Conservation (phyloP, 2,888 invertebrate species). For the Holacanthella duospinosa region DNA sequence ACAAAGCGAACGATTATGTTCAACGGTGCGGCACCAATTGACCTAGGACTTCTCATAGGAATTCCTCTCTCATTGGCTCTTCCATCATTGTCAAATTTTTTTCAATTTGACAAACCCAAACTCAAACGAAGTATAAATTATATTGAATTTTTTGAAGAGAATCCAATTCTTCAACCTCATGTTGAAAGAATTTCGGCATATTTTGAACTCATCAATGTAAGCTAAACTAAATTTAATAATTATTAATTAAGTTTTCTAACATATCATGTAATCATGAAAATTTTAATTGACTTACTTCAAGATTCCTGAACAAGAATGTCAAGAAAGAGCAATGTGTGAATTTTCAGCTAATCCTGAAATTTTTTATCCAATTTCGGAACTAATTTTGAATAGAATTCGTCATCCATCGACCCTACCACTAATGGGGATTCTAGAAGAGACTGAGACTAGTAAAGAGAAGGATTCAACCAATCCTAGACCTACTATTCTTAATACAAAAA, state of each 20-base stretch:
- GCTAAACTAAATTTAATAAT: conserved; percentile 7
- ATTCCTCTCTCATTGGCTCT: conserved; percentile 32
- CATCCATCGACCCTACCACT: conserved; percentile 21
- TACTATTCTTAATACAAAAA: too few relatives aligned
- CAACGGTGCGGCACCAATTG: conserved; percentile 25
- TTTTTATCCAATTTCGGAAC: conserved; percentile 35
- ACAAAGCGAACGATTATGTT: conserved; percentile 20
- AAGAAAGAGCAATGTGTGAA: conserved; percentile 38
- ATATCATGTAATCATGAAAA: background rate
- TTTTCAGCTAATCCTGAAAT: conserved; percentile 35
- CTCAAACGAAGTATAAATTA: conserved; percentile 13
- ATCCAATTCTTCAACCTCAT: conserved; percentile 22
- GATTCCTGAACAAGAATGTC: conserved; percentile 37
- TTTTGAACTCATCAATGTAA: conserved; percentile 34
- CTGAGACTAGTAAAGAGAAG: conserved; percentile 8
- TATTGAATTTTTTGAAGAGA: conserved; percentile 18
- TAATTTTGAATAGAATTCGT: conserved; percentile 30
- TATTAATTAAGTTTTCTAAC: background rate
- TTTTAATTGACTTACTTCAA: conserved; percentile 16
- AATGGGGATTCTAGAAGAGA: conserved; percentile 6
- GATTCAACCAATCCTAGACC: background rate
- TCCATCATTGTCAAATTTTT: conserved; percentile 32
- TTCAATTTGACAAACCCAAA: conserved; percentile 23
- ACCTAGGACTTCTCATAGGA: conserved; percentile 31
- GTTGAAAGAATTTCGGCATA: conserved; percentile 28